A percentile compares a stretch with the other conserved stretches of the same genome.
Evolutionary conservation across 2,888 invertebrate species (phyloP).

Genomic region (Ernsta delagoae): DNA sequence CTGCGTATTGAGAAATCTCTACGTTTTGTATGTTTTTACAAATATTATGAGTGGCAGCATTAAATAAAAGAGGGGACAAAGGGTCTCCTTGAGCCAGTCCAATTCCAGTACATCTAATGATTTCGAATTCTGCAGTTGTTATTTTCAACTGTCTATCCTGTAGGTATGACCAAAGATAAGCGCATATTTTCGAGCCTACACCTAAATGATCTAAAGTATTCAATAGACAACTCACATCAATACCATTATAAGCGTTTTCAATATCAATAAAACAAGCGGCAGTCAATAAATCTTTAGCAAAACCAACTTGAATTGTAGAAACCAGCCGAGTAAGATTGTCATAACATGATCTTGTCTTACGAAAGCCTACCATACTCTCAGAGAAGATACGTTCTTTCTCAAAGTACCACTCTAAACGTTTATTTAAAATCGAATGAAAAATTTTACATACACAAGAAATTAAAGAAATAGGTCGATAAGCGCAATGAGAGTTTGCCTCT

Average conservation of each 20-base stretch:
- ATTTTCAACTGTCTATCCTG: constrained; percentile 40
- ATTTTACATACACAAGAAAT: constrained; percentile 44
- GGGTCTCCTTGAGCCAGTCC: constrained; percentile 51
- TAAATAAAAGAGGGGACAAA: constrained; percentile 50
- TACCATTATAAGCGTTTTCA: constrained; percentile 30
- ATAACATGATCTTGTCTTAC: constrained; percentile 38
- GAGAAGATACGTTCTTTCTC: constrained; percentile 37
- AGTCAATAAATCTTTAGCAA: constrained; percentile 38
- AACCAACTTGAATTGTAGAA: constrained; percentile 39
- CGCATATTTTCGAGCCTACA: constrained; percentile 42
- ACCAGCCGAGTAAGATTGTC: constrained; percentile 37
- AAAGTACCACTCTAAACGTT: constrained; percentile 43
- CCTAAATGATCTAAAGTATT: constrained; percentile 38
- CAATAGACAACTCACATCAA: constrained; percentile 35
- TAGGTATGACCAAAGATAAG: constrained; percentile 44
- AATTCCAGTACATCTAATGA: constrained; percentile 36
- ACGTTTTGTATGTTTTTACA: constrained; percentile 17
- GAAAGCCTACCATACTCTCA: constrained; percentile 36
- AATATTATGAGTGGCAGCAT: constrained; percentile 39
- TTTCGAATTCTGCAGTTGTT: background rate
- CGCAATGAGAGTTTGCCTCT: constrained; percentile 4
- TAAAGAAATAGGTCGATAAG: constrained; percentile 34
- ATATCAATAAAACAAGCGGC: constrained; percentile 47
- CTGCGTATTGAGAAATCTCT: constrained; percentile 26
- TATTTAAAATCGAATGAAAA: constrained; percentile 41